Conservation (phyloP, 2,797 vertebrate species). For the Myotis planiceps region DNA sequence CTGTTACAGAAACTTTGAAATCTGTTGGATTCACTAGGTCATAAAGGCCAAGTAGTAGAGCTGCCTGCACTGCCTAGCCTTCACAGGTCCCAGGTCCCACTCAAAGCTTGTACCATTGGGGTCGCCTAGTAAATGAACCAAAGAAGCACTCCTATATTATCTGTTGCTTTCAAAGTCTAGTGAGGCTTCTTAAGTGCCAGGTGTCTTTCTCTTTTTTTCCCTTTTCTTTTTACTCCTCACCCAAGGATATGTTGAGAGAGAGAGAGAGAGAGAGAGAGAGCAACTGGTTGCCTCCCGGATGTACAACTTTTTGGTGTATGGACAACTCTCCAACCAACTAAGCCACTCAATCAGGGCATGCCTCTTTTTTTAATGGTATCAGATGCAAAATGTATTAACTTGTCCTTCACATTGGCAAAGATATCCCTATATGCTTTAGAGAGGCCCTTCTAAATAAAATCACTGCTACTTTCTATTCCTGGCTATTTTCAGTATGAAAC, state of each 20-base stretch:
- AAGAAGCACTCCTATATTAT: neutral
- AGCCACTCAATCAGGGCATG: neutral
- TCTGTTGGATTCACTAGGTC: neutral
- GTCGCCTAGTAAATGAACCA: neutral
- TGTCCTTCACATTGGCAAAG: neutral
- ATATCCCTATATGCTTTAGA: neutral
- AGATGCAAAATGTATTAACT: neutral
- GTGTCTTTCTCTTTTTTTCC: too few species aligned
- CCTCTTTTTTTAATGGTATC: neutral
- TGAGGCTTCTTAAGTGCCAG: neutral
- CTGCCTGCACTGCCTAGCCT: neutral
- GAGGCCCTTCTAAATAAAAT: neutral
- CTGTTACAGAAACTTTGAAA: neutral
- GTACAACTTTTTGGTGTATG: too few species aligned
- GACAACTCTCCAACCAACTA: too few species aligned
- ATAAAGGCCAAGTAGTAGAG: neutral
- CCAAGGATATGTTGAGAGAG: too few species aligned
- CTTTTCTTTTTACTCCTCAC: neutral
- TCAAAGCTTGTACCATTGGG: neutral
- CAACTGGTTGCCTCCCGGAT: too few species aligned
- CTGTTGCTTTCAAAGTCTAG: neutral
- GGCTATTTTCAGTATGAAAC: neutral
- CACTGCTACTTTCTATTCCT: neutral
- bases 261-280: too few species aligned
- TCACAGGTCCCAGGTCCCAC: neutral